phyloP scores from a whole-genome alignment of 64 coral and sea anemone species.

The Montipora foliosa region DNA sequence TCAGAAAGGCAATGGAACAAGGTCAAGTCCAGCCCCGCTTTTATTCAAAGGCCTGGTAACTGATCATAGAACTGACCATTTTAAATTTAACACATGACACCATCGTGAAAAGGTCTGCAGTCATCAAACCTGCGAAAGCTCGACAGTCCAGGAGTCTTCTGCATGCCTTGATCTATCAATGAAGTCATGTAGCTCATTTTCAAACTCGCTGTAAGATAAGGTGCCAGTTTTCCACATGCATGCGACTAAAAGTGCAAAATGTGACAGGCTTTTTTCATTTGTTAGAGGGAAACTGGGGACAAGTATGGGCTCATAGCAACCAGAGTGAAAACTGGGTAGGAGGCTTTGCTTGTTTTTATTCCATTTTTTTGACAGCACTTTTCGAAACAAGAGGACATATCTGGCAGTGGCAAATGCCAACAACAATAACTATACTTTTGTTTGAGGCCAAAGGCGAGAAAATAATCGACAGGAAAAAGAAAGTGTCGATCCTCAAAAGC shows the following conservation, averaged over 20 bases:
- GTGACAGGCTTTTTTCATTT: neutral
- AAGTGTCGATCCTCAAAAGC: neutral
- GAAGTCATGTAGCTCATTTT: slow-evolving; percentile 32
- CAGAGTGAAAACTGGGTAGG: neutral
- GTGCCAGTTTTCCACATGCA: slow-evolving; percentile 39
- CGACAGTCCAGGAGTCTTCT: slow-evolving; percentile 16
- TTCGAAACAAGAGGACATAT: too few relatives aligned
- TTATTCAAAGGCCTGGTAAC: too few relatives aligned
- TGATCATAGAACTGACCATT: too few relatives aligned
- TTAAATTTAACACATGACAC: too few relatives aligned
- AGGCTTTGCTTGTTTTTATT: too few relatives aligned
- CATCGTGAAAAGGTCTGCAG: neutral
- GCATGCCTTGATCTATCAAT: slow-evolving; percentile 15
- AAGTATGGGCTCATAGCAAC: neutral
- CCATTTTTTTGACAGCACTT: too few relatives aligned
- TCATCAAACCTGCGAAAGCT: slow-evolving; percentile 14
- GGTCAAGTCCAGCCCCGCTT: too few relatives aligned
- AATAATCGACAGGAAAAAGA: neutral
- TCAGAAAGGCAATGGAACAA: too few relatives aligned
- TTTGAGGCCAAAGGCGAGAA: too few relatives aligned
- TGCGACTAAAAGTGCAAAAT: neutral
- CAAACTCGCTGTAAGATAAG: slow-evolving; percentile 26
- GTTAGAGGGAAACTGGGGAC: neutral
- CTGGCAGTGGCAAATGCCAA: too few relatives aligned
- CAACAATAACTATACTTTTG: too few relatives aligned